phyloP scores from a whole-genome alignment of 2,797 vertebrate species.

The Rhynchonycteris naso region DNA sequence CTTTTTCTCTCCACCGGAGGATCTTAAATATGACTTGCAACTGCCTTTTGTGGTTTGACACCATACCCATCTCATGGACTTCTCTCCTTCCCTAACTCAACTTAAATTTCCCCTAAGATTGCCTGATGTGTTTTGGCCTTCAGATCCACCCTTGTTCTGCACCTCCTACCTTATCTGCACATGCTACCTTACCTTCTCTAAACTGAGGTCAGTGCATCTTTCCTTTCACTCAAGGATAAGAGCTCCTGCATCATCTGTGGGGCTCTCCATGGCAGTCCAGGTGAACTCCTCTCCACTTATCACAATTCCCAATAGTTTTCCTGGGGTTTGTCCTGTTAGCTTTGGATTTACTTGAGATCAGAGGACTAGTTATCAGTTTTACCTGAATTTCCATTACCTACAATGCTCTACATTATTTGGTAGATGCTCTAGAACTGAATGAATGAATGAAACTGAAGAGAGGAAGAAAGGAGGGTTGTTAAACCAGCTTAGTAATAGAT shows the following conservation, averaged over 20 bases:
- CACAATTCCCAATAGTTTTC: no score
- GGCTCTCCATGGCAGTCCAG: rapidly evolving
- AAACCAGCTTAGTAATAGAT: background rate
- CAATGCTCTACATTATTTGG: rapidly evolving
- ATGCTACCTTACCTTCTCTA: rapidly evolving
- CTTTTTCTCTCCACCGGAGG: rapidly evolving
- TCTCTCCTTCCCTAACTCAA: background rate
- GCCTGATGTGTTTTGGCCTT: rapidly evolving
- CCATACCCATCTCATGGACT: rapidly evolving
- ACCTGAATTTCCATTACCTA: background rate
- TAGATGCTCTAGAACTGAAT: no score
- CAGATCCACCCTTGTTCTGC: rapidly evolving
- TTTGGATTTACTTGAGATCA: background rate
- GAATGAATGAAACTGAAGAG: background rate
- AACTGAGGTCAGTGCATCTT: rapidly evolving
- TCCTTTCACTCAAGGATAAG: background rate
- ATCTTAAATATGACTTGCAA: background rate
- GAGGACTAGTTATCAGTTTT: no score
- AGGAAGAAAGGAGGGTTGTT: background rate
- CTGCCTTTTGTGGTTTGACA: no score
- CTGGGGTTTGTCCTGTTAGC: background rate
- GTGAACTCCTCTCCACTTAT: background rate
- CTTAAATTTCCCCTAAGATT: background rate
- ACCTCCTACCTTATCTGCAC: no score
- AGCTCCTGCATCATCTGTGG: rapidly evolving